phyloP scores from a whole-genome alignment of 92 coral and sea anemone species.

The Muricea muricata region DNA sequence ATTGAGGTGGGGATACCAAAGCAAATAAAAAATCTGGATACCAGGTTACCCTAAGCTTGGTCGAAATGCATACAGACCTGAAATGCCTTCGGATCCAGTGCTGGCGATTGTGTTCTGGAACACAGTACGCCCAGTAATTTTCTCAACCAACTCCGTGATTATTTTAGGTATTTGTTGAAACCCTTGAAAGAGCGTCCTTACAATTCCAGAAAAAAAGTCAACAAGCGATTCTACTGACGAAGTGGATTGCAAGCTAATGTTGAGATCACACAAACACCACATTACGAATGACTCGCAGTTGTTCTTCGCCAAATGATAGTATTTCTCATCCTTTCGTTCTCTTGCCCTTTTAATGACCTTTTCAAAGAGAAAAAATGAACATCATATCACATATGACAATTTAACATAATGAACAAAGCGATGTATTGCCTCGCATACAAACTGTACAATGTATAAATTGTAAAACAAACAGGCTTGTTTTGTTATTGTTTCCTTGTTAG shows the following conservation, averaged over 20 bases:
- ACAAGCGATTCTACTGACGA: not conserved
- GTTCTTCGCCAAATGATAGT: conserved; percentile 23
- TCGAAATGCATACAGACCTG: not conserved
- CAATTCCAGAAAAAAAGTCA: conserved; percentile 1
- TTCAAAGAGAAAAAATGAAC: not conserved
- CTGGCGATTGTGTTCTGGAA: not conserved
- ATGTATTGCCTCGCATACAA: not conserved
- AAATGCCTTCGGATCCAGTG: not conserved
- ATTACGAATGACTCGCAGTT: conserved; percentile 53
- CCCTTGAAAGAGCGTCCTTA: conserved; percentile 12
- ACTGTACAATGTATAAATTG: too few species aligned
- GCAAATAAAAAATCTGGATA: too few species aligned
- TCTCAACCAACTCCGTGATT: conserved; percentile 11
- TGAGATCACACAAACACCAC: conserved; percentile 48
- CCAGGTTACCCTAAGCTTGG: too few species aligned
- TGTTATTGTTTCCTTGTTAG: too few species aligned
- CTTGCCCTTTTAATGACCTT: conserved; percentile 31
- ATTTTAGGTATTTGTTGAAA: conserved; percentile 1
- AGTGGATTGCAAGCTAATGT: conserved; percentile 31
- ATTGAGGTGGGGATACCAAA: too few species aligned
- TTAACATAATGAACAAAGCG: not conserved
- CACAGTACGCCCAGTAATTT: not conserved
- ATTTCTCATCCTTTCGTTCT: conserved; percentile 13
- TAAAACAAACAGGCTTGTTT: too few species aligned
- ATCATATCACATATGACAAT: too few species aligned